phyloP scores from a whole-genome alignment of 2,888 invertebrate species.

The Drosophila bunnanda region DNA sequence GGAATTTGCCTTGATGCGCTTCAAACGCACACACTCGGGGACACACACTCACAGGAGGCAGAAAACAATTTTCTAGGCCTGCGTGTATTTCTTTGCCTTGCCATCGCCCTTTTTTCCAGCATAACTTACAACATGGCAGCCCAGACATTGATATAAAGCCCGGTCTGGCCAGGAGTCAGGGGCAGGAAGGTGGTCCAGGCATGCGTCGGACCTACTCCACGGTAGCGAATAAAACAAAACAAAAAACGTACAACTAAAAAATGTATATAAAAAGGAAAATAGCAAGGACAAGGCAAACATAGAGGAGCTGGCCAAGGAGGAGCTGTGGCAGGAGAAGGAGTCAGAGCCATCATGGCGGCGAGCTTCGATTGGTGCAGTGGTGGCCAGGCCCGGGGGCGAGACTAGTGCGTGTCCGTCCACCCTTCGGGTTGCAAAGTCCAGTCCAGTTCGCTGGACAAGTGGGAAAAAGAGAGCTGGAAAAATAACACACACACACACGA shows the following conservation, averaged over 20 bases:
- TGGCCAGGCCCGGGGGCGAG: constrained; percentile 59
- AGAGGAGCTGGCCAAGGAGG: constrained; percentile 40
- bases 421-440: constrained; percentile 28
- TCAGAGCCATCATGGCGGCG: constrained; percentile 55
- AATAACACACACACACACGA: constrained; percentile 29
- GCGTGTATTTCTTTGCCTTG: constrained; percentile 47
- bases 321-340: constrained; percentile 7
- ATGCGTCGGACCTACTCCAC: constrained; percentile 61
- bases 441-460: constrained; percentile 20
- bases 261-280: constrained; percentile 71
- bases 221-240: constrained; percentile 47
- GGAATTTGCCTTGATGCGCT: constrained; percentile 72
- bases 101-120: constrained; percentile 52
- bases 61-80: constrained; percentile 78
- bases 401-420: constrained; percentile 59
- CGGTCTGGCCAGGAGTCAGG: neutral
- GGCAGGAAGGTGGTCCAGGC: constrained; percentile 53
- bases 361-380: constrained; percentile 73
- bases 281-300: constrained; percentile 73
- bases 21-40: neutral
- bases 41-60: constrained; percentile 11
- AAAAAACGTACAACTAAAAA: constrained; percentile 56
- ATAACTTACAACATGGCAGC: constrained; percentile 79
- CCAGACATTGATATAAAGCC: constrained; percentile 78
- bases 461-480: constrained; percentile 34